phyloP scores from a whole-genome alignment of 2,113 vertebrate species.

The Chloroceryle aenea region DNA sequence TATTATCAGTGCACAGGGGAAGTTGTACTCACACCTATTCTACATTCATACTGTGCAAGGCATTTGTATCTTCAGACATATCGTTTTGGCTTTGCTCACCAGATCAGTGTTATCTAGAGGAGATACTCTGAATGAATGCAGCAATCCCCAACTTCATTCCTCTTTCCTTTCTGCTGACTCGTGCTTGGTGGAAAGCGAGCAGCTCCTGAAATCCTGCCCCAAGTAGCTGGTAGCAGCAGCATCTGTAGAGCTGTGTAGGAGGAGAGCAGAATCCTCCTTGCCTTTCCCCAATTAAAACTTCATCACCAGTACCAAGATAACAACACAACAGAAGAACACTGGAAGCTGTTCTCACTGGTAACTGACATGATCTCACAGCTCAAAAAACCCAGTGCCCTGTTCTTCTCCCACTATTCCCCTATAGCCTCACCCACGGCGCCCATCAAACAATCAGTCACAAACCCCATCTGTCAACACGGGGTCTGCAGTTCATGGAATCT shows the following conservation, averaged over 20 bases:
- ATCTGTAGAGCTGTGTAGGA: not conserved
- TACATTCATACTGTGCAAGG: not conserved
- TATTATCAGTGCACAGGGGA: not conserved
- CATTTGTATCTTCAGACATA: not conserved
- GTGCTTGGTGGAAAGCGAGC: not conserved
- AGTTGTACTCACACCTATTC: not conserved
- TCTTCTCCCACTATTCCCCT: not conserved
- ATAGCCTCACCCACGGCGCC: conserved; percentile 22
- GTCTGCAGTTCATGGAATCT: conserved; percentile 64
- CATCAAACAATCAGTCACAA: conserved; percentile 64
- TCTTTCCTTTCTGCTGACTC: not conserved
- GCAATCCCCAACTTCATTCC: not conserved
- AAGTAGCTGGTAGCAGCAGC: not conserved
- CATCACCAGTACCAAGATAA: conserved; percentile 2
- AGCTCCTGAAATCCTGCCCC: not conserved
- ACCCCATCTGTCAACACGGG: conserved; percentile 49
- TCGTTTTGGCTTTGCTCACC: not conserved
- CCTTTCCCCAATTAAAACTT: conserved; percentile 27
- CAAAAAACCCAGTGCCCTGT: not conserved
- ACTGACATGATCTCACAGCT: not conserved
- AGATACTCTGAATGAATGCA: not conserved
- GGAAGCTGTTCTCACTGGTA: not conserved
- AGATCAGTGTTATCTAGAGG: not conserved
- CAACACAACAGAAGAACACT: not conserved
- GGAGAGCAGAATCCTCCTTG: not conserved